Percentiles rank a stretch among this genome's conserved stretches.
phyloP scores from a whole-genome alignment of 1,140 invertebrate genomes.

The Matsumurasca onukii region DNA sequence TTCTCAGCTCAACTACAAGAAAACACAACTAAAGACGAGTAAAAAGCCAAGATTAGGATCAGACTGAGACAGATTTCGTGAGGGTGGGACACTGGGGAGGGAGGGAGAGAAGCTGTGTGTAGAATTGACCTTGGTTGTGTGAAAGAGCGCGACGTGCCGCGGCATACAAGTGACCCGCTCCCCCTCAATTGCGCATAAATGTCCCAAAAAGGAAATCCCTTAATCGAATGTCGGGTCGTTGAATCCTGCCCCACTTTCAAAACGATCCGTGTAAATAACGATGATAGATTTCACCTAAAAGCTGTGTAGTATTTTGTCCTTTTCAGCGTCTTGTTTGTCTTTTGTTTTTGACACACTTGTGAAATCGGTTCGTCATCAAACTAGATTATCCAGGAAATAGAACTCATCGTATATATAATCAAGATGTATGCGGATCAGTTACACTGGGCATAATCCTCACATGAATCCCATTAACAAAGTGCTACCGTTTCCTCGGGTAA shows the following conservation, averaged over 20 bases:
- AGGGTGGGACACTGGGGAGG: background rate
- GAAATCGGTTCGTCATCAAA: background rate
- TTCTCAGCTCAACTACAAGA: no score
- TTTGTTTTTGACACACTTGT: background rate
- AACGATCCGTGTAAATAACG: background rate
- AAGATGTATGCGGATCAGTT: no score
- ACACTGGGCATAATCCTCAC: no score
- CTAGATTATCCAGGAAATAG: background rate
- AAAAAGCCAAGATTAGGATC: background rate
- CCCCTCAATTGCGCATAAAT: slow-evolving; percentile 20
- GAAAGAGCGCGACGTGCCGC: slow-evolving; percentile 5
- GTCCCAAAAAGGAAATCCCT: slow-evolving; percentile 24
- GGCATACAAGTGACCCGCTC: slow-evolving; percentile 14
- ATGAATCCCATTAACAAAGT: no score
- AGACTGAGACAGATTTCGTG: background rate
- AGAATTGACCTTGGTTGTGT: background rate
- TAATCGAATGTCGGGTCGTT: slow-evolving; percentile 20
- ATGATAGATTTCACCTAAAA: background rate
- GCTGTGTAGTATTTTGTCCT: background rate
- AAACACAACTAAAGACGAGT: no score
- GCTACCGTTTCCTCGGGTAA: no score
- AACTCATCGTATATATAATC: slow-evolving; percentile 1
- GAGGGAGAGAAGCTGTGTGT: background rate
- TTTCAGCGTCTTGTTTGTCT: background rate
- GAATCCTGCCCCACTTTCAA: slow-evolving; percentile 21